Base-by-base conservation (phyloP, 2,113 vertebrate species). In the Rhynchomys soricoides region DNA sequence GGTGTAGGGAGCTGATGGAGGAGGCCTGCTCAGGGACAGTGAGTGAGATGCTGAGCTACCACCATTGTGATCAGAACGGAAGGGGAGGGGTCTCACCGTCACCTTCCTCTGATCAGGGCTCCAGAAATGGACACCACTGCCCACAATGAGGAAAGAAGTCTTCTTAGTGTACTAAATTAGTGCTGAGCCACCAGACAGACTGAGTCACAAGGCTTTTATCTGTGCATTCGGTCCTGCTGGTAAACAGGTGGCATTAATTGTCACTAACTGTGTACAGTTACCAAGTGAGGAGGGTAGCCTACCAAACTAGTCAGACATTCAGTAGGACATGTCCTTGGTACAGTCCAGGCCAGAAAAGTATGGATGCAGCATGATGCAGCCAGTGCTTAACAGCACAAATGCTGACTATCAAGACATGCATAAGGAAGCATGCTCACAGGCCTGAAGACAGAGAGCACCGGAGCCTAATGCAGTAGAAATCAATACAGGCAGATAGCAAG, bases 281-380 rank as follows among this genome's bases (percentile, higher is more conserved):
- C 43, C 43, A 59, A 26, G 48, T 2, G 7, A 86, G 73, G n/a
- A 78, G 29, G 3, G 6, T n/a, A 10, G 34, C n/a, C 22, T 13
- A 22, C 3, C 17, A 34, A 48, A 74, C 62, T 37, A 24, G 71
- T 24, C 34, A 77, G 66, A 16, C 16, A 2, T 3, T 75, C 7
- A n/a, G 0, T 7, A 22, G n/a, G 31, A 89, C 34, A 3, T 7
- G 7, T 0, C 5, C 7, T 22, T 3, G 64, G 3, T 29, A 24
- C 43, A 7, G 10, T 13, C 29, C 21, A 45, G 79, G 40, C 34
- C 62, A 26, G 22, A 21, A 52, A 79, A 26, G 22, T 29, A 1
- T 29, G 55, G 89, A 31, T 29, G 2, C 15, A 4, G 17, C 0
- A 4, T 29, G 50, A 70, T 75, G 66, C 77, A 75, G 13, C 64